Conservation (phyloP, 2,888 invertebrate species). For the Plagodis pulveraria region DNA sequence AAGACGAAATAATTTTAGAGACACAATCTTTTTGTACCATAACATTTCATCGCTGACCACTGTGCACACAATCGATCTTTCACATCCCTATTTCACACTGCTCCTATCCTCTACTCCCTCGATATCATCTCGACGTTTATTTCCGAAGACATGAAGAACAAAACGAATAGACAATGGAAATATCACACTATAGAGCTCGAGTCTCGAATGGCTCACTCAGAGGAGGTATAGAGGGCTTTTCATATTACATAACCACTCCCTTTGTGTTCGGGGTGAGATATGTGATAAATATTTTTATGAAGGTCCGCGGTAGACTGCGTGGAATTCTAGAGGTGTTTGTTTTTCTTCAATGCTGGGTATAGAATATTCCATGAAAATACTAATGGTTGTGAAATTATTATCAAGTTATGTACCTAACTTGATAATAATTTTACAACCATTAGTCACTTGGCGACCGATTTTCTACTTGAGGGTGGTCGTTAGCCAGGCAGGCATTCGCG, state of each 20-base stretch:
- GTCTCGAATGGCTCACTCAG: constrained; percentile 9
- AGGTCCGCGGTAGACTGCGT: constrained; percentile 1
- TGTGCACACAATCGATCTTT: constrained; percentile 5
- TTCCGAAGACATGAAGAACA: constrained; percentile 50
- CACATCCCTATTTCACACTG: background rate
- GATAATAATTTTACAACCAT: too few species aligned
- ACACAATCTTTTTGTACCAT: background rate
- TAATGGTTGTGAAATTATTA: too few species aligned
- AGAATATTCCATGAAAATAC: too few species aligned
- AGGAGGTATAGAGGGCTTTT: constrained; percentile 1
- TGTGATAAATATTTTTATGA: constrained; percentile 24
- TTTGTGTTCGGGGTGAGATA: constrained; percentile 10
- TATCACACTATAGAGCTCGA: constrained; percentile 20
- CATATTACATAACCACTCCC: constrained; percentile 4
- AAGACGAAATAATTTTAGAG: background rate
- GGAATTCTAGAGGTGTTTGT: constrained; percentile 3
- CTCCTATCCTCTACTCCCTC: constrained; percentile 14
- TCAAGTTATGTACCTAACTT: too few species aligned
- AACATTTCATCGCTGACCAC: background rate
- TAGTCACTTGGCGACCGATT: too few species aligned
- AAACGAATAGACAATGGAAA: constrained; percentile 48
- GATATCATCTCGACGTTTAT: constrained; percentile 48
- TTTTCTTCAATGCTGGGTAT: constrained; percentile 1
- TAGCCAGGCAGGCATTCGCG: too few species aligned
- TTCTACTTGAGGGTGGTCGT: too few species aligned